Base-by-base conservation (phyloP, 2,797 vertebrate genomes). In the Epinephelus malabaricus region DNA sequence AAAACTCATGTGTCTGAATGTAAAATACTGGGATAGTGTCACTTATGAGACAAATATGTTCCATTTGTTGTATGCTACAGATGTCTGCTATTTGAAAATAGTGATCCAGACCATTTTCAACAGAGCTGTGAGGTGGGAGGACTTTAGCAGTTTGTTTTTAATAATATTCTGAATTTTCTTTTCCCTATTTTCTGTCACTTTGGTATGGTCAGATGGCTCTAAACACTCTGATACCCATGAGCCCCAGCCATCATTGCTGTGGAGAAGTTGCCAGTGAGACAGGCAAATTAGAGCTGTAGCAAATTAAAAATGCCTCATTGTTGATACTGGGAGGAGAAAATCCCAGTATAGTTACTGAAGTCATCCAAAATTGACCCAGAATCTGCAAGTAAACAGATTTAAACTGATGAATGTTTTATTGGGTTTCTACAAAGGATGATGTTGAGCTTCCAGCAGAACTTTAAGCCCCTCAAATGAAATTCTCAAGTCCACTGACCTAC, bases 221-320 rank as follows among this genome's bases (percentile, higher is more conserved):
- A 21, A 61, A 27, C 68, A 49, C 56, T 40, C 15, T 11, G 4
- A 64, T 55, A 61, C 40, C 30, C 23, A 62, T 69, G 43, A 71
- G 61, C 19, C 61, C 18, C 19, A 76, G 21, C 55, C 50, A 30
- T 53, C 71, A 25, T 38, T 68, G 50, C 68, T 73, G n/a, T 38
- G 9, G 54, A 72, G 58, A 59, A 63, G 53, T 46, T 51, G 19
- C 49, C 43, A 67, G 56, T 19, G 25, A 12, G 38, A 21, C 3
- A 8, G 14, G 43, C 21, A 63, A 27, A 53, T 74, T 23, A 54
- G 19, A 69, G 43, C 43, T 25, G 58, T 54, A 60, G 15, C 46
- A 47, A 51, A 38, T 54, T 60, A 54, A 49, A 15, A 59, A 59
- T 45, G 14, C 23, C 34, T 58, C 47, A 15, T 65, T 55, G 50